Conservation (phyloP, 2,888 invertebrate species). For the Rapana venosa region DNA sequence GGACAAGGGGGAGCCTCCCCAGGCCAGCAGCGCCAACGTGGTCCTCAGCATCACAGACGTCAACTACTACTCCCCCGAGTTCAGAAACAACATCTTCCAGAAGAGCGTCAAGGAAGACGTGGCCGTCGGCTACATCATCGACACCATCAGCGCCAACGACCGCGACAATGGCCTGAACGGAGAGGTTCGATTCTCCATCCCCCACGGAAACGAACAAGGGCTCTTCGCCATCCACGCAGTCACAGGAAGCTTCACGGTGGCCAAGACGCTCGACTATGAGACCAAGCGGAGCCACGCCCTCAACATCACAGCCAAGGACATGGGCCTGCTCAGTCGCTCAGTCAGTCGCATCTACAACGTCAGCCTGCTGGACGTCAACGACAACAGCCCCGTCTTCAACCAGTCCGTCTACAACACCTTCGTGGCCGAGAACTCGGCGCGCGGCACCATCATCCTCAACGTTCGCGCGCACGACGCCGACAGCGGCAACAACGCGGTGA, state of each 20-base stretch:
- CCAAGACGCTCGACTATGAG: conserved; percentile 91
- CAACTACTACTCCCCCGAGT: conserved; percentile 88
- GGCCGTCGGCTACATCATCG: conserved; percentile 89
- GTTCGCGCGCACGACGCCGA: conserved; percentile 90
- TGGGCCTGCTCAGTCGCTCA: conserved; percentile 88
- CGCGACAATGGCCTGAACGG: conserved; percentile 93
- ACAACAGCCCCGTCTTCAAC: conserved; percentile 93
- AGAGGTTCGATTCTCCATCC: conserved; percentile 85
- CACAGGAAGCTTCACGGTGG: conserved; percentile 89
- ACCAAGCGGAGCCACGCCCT: conserved; percentile 89
- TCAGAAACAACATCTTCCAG: conserved; percentile 88
- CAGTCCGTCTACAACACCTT: conserved; percentile 87
- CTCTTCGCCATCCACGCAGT: conserved; percentile 89
- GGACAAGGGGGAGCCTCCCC: conserved; percentile 93
- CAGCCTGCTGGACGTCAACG: conserved; percentile 90
- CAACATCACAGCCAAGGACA: conserved; percentile 91
- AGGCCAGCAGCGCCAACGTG: conserved; percentile 87
- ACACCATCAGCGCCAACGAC: conserved; percentile 89
- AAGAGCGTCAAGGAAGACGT: conserved; percentile 95
- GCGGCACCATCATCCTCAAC: conserved; percentile 83
- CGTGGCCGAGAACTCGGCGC: conserved; percentile 89
- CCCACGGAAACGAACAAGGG: conserved; percentile 86
- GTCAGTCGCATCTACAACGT: conserved; percentile 90
- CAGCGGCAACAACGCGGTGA: conserved; percentile 90
- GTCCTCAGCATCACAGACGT: conserved; percentile 84